A percentile compares a stretch with the other conserved stretches of the same genome.
Conservation (phyloP, 2,113 vertebrate species). For the Hylia prasina region DNA sequence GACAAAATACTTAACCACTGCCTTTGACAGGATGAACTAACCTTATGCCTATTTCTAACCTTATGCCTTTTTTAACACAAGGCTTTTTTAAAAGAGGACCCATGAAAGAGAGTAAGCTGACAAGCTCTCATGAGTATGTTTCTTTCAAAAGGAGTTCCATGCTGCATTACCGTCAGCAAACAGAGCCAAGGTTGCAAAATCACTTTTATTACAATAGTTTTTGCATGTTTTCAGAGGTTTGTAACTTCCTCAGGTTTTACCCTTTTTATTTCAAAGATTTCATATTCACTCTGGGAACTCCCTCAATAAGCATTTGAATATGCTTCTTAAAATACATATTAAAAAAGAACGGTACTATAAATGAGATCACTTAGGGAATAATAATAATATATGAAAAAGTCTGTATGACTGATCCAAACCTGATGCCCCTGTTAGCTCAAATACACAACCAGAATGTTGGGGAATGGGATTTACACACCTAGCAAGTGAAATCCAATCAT, state of each 20-base stretch:
- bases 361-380: not conserved
- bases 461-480: not conserved
- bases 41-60: not conserved
- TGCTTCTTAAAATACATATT: not conserved
- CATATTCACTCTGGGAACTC: not conserved
- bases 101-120: not conserved
- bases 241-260: not conserved
- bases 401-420: not conserved
- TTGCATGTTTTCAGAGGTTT: not conserved
- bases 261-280: not conserved
- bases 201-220: not conserved
- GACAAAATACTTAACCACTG: not conserved
- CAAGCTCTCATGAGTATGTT: not conserved
- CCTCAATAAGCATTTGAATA: not conserved
- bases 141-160: not conserved
- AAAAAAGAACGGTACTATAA: not conserved
- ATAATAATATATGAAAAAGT: not conserved
- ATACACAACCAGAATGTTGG: not conserved
- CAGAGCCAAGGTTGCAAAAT: not conserved
- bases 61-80: not conserved
- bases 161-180: not conserved
- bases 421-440: not conserved
- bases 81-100: not conserved
- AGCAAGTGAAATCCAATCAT: not conserved
- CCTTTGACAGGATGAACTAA: not conserved